These are phyloP conservation scores for Escarpia spicata DNA, from an alignment of 2,888 invertebrate genomes.

Conservation along the genomic window DNA sequence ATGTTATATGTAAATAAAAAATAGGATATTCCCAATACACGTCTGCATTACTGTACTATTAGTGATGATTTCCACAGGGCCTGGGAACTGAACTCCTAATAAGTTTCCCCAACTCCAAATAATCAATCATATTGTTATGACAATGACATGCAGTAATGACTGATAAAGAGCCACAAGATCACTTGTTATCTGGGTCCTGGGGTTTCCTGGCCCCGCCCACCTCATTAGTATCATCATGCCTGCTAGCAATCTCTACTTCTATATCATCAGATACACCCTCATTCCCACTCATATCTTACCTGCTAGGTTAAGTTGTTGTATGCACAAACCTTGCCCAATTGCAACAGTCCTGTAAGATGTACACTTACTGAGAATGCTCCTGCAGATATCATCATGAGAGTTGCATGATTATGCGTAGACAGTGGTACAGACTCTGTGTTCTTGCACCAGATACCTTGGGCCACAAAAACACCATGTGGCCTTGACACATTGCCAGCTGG, in stretches of 20 bases:
- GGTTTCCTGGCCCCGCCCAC: background rate
- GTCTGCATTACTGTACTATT: background rate
- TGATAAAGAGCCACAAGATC: constrained; percentile 6
- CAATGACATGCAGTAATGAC: background rate
- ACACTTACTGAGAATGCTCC: background rate
- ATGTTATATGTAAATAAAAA: too few species aligned
- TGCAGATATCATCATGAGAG: too few species aligned
- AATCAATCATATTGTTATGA: constrained; percentile 6
- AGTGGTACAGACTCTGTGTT: background rate
- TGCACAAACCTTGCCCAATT: too few species aligned
- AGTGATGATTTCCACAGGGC: background rate
- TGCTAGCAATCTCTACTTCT: background rate
- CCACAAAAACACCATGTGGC: background rate
- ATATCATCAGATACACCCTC: constrained; percentile 4
- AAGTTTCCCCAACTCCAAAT: background rate
- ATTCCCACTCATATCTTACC: background rate
- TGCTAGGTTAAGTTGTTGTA: background rate
- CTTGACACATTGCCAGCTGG: constrained; percentile 5
- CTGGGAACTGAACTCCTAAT: background rate
- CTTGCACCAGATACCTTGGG: background rate
- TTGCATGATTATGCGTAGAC: background rate
- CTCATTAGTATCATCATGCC: constrained; percentile 1
- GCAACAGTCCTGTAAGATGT: background rate
- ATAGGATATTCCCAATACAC: background rate
- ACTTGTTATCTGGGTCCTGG: background rate